Conservation (phyloP, 1,140 invertebrate species). For the Drosophila grimshawi region DNA sequence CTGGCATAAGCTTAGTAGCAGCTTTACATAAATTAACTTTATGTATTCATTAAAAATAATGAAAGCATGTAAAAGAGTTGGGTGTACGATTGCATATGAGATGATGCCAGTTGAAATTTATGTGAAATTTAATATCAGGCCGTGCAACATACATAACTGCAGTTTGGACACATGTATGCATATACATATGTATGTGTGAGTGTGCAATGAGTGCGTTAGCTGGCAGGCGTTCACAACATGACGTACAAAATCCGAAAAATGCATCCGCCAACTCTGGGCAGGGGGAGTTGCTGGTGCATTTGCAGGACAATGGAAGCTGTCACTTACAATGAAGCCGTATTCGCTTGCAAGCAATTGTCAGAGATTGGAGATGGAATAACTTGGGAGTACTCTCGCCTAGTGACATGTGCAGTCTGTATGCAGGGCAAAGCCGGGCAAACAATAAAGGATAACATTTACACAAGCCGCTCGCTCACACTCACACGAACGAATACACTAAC, state of each 20-base stretch:
- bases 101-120: constrained; percentile 26
- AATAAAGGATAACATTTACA: constrained; percentile 63
- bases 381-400: constrained; percentile 30
- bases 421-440: constrained; percentile 47
- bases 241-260: constrained; percentile 37
- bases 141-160: too few species aligned
- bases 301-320: constrained; percentile 48
- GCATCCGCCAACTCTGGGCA: constrained; percentile 27
- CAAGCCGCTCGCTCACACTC: constrained; percentile 30
- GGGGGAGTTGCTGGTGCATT: constrained; percentile 18
- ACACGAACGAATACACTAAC: constrained; percentile 1
- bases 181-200: constrained; percentile 9
- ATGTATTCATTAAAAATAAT: constrained; percentile 50
- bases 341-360: constrained; percentile 15
- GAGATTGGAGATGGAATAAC: constrained; percentile 1
- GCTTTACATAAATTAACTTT: constrained; percentile 43
- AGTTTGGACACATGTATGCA: constrained; percentile 6
- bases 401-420: constrained; percentile 52
- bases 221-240: constrained; percentile 33
- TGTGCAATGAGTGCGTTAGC: not conserved
- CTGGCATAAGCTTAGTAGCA: constrained; percentile 13
- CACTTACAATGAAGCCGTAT: constrained; percentile 48
- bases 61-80: constrained; percentile 22
- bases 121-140: not conserved
- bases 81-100: constrained; percentile 2